A percentile compares a stretch with the other conserved stretches of the same genome.
Conservation (phyloP, 2,113 vertebrate genomes). For the Anseranas semipalmata region DNA sequence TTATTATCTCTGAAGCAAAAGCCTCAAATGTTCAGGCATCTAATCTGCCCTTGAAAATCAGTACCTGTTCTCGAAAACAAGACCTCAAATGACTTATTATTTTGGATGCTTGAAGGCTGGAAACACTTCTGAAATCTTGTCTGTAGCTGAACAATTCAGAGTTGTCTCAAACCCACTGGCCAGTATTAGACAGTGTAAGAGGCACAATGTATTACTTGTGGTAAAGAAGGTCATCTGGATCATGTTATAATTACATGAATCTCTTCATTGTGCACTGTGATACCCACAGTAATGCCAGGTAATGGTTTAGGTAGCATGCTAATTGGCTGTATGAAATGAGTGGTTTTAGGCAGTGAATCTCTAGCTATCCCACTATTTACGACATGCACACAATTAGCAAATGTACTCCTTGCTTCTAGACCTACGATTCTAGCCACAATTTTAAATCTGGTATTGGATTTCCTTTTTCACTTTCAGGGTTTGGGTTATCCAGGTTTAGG, state of each 20-base stretch:
- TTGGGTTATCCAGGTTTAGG: background rate
- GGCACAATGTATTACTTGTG: conserved; percentile 6
- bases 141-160: conserved; percentile 17
- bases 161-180: background rate
- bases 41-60: conserved; percentile 62
- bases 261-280: background rate
- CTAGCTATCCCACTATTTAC: background rate
- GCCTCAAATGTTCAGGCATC: conserved; percentile 46
- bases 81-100: conserved; percentile 56
- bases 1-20: conserved; percentile 63
- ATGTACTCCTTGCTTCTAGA: background rate
- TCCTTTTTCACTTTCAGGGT: background rate
- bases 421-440: background rate
- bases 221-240: conserved; percentile 37
- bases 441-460: background rate
- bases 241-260: conserved; percentile 39
- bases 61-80: conserved; percentile 45
- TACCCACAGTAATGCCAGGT: conserved; percentile 31
- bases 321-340: conserved; percentile 43
- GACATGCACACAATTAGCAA: background rate
- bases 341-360: conserved; percentile 36
- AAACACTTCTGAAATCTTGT: conserved; percentile 44
- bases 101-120: conserved; percentile 49
- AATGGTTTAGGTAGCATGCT: conserved; percentile 42
- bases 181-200: background rate